Evolutionary conservation across 2,113 vertebrate species (phyloP).

Genomic region (Symphodus melops): DNA sequence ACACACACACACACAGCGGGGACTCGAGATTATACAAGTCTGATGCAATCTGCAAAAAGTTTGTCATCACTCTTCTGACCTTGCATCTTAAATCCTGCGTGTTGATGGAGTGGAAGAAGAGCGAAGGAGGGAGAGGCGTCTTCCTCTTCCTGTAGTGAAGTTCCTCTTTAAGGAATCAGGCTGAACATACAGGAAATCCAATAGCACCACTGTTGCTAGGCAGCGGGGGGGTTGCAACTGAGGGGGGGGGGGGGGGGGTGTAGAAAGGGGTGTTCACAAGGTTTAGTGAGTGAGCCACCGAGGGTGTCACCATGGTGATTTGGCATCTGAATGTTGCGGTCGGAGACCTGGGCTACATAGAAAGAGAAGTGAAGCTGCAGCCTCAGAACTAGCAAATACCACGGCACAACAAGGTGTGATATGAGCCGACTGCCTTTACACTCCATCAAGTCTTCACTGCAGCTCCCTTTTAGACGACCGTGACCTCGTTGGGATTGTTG

Average conservation of each 20-base stretch:
- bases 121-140: conserved; percentile 24
- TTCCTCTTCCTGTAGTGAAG: conserved; percentile 71
- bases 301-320: conserved; percentile 84
- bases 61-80: conserved; percentile 12
- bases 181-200: conserved; percentile 80
- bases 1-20: too few species aligned
- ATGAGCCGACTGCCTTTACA: conserved; percentile 2
- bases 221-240: conserved; percentile 47
- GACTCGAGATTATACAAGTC: not conserved
- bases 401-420: conserved; percentile 44
- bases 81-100: conserved; percentile 23
- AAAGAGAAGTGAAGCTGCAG: conserved; percentile 69
- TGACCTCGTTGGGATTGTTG: conserved; percentile 30
- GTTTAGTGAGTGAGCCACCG: conserved; percentile 78
- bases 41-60: too few species aligned
- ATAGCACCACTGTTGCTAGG: conserved; percentile 83
- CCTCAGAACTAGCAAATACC: conserved; percentile 55
- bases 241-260: conserved; percentile 32
- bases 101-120: conserved; percentile 25
- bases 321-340: conserved; percentile 83
- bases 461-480: not conserved
- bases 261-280: conserved; percentile 65
- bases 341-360: conserved; percentile 78
- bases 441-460: not conserved
- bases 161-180: conserved; percentile 80